phyloP scores from a whole-genome alignment of 2,113 vertebrate species.

The Apeltes quadracus region DNA sequence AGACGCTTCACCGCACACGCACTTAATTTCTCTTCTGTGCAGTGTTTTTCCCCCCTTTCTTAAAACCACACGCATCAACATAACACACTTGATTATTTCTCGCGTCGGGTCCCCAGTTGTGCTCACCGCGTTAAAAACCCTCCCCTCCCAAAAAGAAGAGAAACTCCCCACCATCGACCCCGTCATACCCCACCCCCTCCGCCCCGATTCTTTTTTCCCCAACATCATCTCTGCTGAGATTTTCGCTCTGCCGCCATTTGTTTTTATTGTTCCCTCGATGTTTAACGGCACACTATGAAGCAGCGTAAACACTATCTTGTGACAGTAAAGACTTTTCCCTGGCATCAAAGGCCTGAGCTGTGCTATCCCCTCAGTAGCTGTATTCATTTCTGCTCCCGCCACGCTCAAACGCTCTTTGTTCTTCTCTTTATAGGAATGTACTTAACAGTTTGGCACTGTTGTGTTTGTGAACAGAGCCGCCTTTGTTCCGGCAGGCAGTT shows the following conservation, averaged over 20 bases:
- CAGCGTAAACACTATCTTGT: slow-evolving; percentile 56
- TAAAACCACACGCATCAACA: slow-evolving; percentile 15
- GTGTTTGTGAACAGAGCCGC: slow-evolving; percentile 70
- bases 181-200: slow-evolving; percentile 10
- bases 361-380: slow-evolving; percentile 69
- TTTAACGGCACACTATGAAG: slow-evolving; percentile 45
- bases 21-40: slow-evolving; percentile 52
- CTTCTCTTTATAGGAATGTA: slow-evolving; percentile 76
- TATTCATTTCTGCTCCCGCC: slow-evolving; percentile 71
- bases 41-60: slow-evolving; percentile 26
- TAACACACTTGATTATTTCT: slow-evolving; percentile 47
- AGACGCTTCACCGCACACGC: slow-evolving; percentile 54
- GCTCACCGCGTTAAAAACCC: slow-evolving; percentile 3
- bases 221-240: slow-evolving; percentile 48
- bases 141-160: no score
- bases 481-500: slow-evolving; percentile 73
- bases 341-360: slow-evolving; percentile 68
- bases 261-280: slow-evolving; percentile 57
- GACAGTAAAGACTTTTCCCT: slow-evolving; percentile 70
- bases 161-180: slow-evolving; percentile 23
- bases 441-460: slow-evolving; percentile 77
- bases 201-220: slow-evolving; percentile 19
- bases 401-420: slow-evolving; percentile 76
- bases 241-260: slow-evolving; percentile 48
- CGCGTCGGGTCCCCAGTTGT: slow-evolving; percentile 27